phyloP scores from a whole-genome alignment of 2,797 vertebrate genomes.

The Neomorphus geoffroyi region DNA sequence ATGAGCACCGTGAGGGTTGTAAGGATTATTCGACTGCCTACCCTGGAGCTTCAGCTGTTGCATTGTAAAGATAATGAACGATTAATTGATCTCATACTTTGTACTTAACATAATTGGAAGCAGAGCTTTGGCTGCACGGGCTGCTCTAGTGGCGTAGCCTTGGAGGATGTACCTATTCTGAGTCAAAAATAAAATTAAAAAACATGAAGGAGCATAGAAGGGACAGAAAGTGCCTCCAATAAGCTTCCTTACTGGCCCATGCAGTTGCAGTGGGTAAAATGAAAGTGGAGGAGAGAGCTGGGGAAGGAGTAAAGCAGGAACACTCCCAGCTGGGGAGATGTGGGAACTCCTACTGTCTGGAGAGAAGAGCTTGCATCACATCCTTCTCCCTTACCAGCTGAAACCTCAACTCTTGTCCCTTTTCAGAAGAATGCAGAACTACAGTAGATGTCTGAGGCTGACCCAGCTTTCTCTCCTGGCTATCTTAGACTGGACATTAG shows the following conservation, averaged over 20 bases:
- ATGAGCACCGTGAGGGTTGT: slow-evolving; percentile 53
- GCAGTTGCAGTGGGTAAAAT: neutral
- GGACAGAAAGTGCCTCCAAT: neutral
- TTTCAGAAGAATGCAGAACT: neutral
- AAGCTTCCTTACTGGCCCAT: neutral
- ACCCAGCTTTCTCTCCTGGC: neutral
- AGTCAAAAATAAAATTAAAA: neutral
- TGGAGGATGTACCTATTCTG: neutral
- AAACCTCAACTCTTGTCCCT: neutral
- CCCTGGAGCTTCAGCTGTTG: slow-evolving; percentile 26
- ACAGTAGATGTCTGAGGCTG: neutral
- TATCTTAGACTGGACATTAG: no score
- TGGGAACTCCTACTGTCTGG: neutral
- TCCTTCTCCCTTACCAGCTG: neutral
- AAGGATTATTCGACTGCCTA: slow-evolving; percentile 44
- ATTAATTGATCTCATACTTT: slow-evolving; percentile 61
- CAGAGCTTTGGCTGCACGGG: slow-evolving; percentile 14
- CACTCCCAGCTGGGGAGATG: neutral
- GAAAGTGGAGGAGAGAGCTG: neutral
- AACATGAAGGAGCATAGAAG: neutral
- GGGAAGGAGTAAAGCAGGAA: neutral
- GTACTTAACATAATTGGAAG: slow-evolving; percentile 63
- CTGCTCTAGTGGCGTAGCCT: neutral
- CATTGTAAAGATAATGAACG: slow-evolving; percentile 49
- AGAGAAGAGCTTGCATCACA: neutral